Percentiles rank a stretch among this genome's conserved stretches.
phyloP scores from a whole-genome alignment of 2,797 vertebrate species.

The Chaunax sp. region DNA sequence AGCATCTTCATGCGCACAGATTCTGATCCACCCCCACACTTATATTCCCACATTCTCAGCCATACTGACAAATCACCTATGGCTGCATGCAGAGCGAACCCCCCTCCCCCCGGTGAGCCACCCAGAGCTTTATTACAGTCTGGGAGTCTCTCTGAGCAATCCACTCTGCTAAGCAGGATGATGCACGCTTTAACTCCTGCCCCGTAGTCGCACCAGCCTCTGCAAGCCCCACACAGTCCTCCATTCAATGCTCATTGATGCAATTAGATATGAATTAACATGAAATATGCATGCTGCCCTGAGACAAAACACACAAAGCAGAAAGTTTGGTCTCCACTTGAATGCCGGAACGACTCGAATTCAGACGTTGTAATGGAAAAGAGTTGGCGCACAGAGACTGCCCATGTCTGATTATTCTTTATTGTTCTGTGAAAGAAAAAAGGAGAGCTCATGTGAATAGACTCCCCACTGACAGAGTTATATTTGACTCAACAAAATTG shows the following conservation, averaged over 20 bases:
- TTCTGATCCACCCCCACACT: constrained; percentile 53
- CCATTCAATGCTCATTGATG: constrained; percentile 63
- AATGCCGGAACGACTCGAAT: constrained; percentile 49
- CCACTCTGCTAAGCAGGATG: constrained; percentile 44
- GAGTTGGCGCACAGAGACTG: constrained; percentile 35
- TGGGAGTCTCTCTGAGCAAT: constrained; percentile 41
- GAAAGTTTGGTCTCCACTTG: constrained; percentile 43
- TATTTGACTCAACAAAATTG: constrained; percentile 61
- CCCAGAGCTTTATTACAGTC: constrained; percentile 62
- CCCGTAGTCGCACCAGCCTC: constrained; percentile 50
- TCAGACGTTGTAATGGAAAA: constrained; percentile 56
- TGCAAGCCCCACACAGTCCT: constrained; percentile 47
- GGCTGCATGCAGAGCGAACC: constrained; percentile 53
- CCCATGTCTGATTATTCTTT: constrained; percentile 44
- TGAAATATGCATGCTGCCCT: constrained; percentile 35
- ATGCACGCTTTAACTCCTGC: constrained; percentile 53
- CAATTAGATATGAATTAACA: constrained; percentile 76
- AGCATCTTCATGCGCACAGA: constrained; percentile 31
- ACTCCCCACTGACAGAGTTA: constrained; percentile 52
- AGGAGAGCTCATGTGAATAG: constrained; percentile 51
- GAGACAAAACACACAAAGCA: constrained; percentile 29
- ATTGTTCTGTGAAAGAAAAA: constrained; percentile 49
- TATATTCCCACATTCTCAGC: constrained; percentile 48
- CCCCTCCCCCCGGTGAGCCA: constrained; percentile 4
- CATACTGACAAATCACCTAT: constrained; percentile 70